These are phyloP conservation scores for Omphaloscelis lunosa DNA, from an alignment of 2,888 invertebrate genomes.

Conservation along the genomic window DNA sequence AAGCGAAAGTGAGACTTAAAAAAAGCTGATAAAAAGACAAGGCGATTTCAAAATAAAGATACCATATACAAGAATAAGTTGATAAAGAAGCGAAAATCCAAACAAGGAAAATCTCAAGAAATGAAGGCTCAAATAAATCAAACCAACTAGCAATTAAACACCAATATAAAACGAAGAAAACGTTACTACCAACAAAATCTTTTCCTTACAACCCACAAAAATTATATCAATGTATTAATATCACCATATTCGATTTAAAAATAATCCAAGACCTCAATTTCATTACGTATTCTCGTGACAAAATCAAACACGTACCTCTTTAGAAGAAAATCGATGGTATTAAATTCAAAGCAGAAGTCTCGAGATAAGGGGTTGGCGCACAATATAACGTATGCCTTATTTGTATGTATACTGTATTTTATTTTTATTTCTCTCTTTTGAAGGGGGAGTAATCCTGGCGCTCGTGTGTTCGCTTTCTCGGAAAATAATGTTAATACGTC, in stretches of 20 bases:
- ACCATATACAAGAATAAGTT: neutral
- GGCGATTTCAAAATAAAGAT: too few relatives aligned
- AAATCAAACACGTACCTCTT: slow-evolving; percentile 66
- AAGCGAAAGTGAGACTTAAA: neutral
- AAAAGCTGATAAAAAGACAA: neutral
- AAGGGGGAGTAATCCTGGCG: slow-evolving; percentile 70
- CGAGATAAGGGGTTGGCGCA: slow-evolving; percentile 78
- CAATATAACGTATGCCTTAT: slow-evolving; percentile 77
- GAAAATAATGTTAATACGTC: slow-evolving; percentile 64
- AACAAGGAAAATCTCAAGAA: neutral
- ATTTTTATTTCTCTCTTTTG: slow-evolving; percentile 66
- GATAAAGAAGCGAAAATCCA: too few relatives aligned
- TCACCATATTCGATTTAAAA: neutral
- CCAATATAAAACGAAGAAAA: neutral
- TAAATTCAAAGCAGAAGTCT: slow-evolving; percentile 76
- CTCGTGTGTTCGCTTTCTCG: slow-evolving; percentile 56
- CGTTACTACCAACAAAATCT: neutral
- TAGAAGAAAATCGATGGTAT: slow-evolving; percentile 76
- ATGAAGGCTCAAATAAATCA: neutral
- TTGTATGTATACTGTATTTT: slow-evolving; percentile 74
- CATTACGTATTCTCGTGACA: slow-evolving; percentile 60
- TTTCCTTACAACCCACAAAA: neutral
- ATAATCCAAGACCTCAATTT: slow-evolving; percentile 59
- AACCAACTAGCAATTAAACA: neutral
- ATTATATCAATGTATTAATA: neutral